These are phyloP conservation scores for human (Homo sapiens) DNA, from an alignment of 2,113 vertebrate genomes.

Conservation along the genomic window GRCh38 chr7:126007501-126008000, in stretches of 20 bases:
- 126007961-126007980: neutral
- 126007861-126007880: neutral
- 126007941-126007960: neutral
- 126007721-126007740: neutral
- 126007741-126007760: neutral
- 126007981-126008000: neutral
- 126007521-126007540: neutral
- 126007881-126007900: neutral
- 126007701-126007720: neutral
- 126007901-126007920: neutral
- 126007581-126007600: neutral
- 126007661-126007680: neutral
- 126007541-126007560: neutral
- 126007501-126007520: neutral
- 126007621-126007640: neutral
- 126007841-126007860: neutral
- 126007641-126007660: neutral
- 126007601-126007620: neutral
- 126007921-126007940: neutral
- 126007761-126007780: neutral
- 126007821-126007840: neutral
- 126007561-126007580: neutral
- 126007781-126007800: neutral
- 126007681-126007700: neutral
- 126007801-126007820: neutral